phyloP scores from a whole-genome alignment of 1,140 invertebrate species.

The Eumaeus atala region DNA sequence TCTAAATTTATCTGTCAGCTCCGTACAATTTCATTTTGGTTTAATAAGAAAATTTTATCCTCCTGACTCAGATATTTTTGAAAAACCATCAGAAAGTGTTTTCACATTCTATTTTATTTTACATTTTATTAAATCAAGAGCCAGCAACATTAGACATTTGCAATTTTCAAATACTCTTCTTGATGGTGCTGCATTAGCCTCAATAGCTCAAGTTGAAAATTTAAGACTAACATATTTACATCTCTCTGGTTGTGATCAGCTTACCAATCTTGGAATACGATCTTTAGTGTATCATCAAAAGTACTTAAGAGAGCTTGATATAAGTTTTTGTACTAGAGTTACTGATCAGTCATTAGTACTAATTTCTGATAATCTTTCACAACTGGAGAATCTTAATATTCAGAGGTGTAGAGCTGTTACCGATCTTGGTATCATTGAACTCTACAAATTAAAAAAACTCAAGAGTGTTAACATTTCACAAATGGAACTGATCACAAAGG shows the following conservation, averaged over 20 bases:
- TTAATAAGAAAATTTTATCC: constrained; percentile 81
- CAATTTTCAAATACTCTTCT: constrained; percentile 80
- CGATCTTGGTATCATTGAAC: constrained; percentile 73
- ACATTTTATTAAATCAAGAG: constrained; percentile 74
- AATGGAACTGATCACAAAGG: constrained; percentile 78
- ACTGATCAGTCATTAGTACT: constrained; percentile 76
- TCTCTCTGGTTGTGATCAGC: constrained; percentile 78
- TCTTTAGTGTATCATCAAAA: constrained; percentile 75
- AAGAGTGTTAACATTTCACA: constrained; percentile 79
- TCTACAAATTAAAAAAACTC: constrained; percentile 74
- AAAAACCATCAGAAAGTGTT: constrained; percentile 78
- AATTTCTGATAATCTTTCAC: constrained; percentile 75
- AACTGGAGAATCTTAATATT: constrained; percentile 75
- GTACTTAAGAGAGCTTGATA: constrained; percentile 75
- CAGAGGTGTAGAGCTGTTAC: constrained; percentile 77
- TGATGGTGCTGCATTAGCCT: constrained; percentile 76
- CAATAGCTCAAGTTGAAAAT: constrained; percentile 70
- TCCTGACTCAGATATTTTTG: constrained; percentile 45
- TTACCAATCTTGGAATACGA: constrained; percentile 77
- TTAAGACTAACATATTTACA: constrained; percentile 75
- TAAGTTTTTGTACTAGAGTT: constrained; percentile 78
- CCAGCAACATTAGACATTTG: constrained; percentile 74
- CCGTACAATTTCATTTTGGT: constrained; percentile 81
- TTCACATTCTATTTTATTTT: constrained; percentile 81
- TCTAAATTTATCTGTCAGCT: constrained; percentile 78